phyloP scores from a whole-genome alignment of 1,140 invertebrate species.

The Marisa cornuarietis region DNA sequence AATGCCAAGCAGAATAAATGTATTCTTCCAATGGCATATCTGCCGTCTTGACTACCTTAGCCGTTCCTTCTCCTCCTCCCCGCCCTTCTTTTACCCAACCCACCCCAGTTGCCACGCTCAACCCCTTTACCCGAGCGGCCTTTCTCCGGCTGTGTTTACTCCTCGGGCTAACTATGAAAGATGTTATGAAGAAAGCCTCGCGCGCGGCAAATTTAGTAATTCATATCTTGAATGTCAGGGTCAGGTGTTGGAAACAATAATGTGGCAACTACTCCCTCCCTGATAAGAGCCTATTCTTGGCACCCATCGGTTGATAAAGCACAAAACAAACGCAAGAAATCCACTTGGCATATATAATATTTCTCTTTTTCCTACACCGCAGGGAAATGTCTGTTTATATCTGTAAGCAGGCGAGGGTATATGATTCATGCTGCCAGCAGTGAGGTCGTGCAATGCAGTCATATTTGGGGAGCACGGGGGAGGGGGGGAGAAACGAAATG shows the following conservation, averaged over 20 bases:
- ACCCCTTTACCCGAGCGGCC: too few species aligned
- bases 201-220: constrained; percentile 6
- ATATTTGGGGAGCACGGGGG: too few species aligned
- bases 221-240: constrained; percentile 5
- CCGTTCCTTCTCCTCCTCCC: too few species aligned
- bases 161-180: background rate
- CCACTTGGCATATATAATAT: constrained; percentile 17
- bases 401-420: background rate
- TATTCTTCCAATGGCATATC: constrained; percentile 12
- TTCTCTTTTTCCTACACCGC: background rate
- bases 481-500: too few species aligned
- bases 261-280: background rate
- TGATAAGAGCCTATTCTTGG: background rate
- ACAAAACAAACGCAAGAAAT: background rate
- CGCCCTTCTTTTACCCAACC: too few species aligned
- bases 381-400: constrained; percentile 9
- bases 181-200: constrained; percentile 4
- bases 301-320: background rate
- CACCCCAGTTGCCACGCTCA: too few species aligned
- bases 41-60: too few species aligned
- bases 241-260: constrained; percentile 10
- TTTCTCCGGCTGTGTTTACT: too few species aligned
- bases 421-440: background rate
- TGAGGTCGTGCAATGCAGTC: too few species aligned
- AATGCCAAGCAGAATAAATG: constrained; percentile 23